These are phyloP conservation scores for Nomia melanderi DNA, from an alignment of 1,140 invertebrate species.

Conservation along the genomic window DNA sequence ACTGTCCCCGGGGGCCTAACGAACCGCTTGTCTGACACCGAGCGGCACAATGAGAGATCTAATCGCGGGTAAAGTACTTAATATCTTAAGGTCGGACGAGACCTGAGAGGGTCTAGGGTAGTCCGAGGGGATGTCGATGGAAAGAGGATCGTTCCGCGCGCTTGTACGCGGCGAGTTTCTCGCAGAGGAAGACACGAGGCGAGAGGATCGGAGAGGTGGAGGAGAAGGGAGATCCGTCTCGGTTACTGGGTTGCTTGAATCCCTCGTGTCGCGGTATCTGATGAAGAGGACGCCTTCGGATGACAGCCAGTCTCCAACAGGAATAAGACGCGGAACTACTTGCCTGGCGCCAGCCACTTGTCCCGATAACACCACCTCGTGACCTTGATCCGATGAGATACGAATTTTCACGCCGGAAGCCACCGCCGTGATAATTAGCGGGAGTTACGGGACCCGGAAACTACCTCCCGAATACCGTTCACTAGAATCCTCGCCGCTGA, in stretches of 20 bases:
- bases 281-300: constrained; percentile 72
- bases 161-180: neutral
- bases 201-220: constrained; percentile 42
- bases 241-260: constrained; percentile 69
- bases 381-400: constrained; percentile 48
- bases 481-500: too few relatives aligned
- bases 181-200: constrained; percentile 48
- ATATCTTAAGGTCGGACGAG: constrained; percentile 80
- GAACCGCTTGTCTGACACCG: constrained; percentile 79
- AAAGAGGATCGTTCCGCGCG: neutral
- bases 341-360: constrained; percentile 51
- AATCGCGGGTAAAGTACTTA: constrained; percentile 81
- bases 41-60: constrained; percentile 80
- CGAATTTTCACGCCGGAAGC: neutral
- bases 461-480: too few relatives aligned
- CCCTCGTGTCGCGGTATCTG: constrained; percentile 73
- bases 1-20: constrained; percentile 64
- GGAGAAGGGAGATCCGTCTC: constrained; percentile 50
- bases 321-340: constrained; percentile 48
- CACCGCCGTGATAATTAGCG: neutral
- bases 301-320: constrained; percentile 71
- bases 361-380: constrained; percentile 46
- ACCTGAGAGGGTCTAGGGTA: constrained; percentile 50
- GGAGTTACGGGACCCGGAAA: too few relatives aligned
- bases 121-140: constrained; percentile 37